phyloP scores from a whole-genome alignment of 2,113 vertebrate genomes.

The Onychostoma macrolepis region DNA sequence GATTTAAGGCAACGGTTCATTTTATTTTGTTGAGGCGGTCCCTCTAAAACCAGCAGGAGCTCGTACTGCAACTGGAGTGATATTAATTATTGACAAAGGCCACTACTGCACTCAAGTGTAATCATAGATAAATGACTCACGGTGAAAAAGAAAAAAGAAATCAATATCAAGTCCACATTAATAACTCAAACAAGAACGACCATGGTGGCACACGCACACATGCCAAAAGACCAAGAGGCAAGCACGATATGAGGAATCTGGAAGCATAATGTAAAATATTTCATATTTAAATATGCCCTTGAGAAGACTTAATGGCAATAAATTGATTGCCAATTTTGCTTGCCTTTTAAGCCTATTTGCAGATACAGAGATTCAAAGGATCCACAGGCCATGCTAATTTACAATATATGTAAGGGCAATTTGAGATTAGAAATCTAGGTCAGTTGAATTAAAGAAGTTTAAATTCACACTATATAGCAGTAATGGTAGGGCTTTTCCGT shows the following conservation, averaged over 20 bases:
- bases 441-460: not conserved
- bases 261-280: not conserved
- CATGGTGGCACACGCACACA: not conserved
- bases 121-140: conserved; percentile 39
- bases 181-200: conserved; percentile 28
- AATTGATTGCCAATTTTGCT: not conserved
- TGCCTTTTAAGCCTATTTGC: not conserved
- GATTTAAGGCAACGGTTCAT: not conserved
- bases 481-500: not conserved
- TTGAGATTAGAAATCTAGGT: not conserved
- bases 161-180: conserved; percentile 38
- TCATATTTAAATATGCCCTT: conserved; percentile 13
- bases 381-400: not conserved
- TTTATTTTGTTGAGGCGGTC: not conserved
- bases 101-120: conserved; percentile 37
- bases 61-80: not conserved
- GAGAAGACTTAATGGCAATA: not conserved
- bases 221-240: not conserved
- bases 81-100: conserved; percentile 48
- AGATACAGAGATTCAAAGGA: not conserved
- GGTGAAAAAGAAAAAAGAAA: conserved; percentile 29
- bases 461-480: not conserved
- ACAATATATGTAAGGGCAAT: not conserved
- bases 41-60: not conserved
- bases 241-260: not conserved